Conservation (phyloP, 2,797 vertebrate species). For the Onychomys arenicola region DNA sequence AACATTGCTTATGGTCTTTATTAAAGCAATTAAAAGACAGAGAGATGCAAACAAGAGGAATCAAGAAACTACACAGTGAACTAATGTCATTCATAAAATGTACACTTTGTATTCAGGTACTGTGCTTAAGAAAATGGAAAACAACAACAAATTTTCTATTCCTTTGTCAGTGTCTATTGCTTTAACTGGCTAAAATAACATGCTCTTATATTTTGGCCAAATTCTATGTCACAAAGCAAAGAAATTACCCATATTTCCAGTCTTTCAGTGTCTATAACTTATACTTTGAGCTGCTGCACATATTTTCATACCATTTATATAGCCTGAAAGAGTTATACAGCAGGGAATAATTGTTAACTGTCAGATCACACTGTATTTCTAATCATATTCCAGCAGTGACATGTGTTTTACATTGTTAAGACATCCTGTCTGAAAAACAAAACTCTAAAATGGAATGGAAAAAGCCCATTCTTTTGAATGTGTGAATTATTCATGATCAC, state of each 20-base stretch:
- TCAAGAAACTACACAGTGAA: constrained; percentile 66
- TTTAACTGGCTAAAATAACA: constrained; percentile 34
- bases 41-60: constrained; percentile 64
- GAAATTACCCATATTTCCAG: constrained; percentile 26
- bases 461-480: constrained; percentile 83
- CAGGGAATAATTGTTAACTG: constrained; percentile 86
- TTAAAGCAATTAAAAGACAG: constrained; percentile 64
- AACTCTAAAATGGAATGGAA: constrained; percentile 84
- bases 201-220: constrained; percentile 65
- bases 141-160: background rate
- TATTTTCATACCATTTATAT: constrained; percentile 76
- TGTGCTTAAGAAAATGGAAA: background rate
- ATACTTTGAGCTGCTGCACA: constrained; percentile 62
- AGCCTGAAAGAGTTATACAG: constrained; percentile 75
- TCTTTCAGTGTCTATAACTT: constrained; percentile 62
- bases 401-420: constrained; percentile 87
- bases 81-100: constrained; percentile 45
- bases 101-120: constrained; percentile 51
- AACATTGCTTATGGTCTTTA: background rate
- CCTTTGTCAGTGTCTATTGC: background rate
- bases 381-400: constrained; percentile 86
- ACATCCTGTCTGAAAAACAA: constrained; percentile 85
- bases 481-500: constrained; percentile 89
- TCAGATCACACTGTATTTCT: constrained; percentile 86
- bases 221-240: constrained; percentile 49